Evolutionary conservation across 2,888 invertebrate genomes (phyloP), one percentile per base, ranked within the genome.

Genomic region (Halocaridina rubra): DNA sequence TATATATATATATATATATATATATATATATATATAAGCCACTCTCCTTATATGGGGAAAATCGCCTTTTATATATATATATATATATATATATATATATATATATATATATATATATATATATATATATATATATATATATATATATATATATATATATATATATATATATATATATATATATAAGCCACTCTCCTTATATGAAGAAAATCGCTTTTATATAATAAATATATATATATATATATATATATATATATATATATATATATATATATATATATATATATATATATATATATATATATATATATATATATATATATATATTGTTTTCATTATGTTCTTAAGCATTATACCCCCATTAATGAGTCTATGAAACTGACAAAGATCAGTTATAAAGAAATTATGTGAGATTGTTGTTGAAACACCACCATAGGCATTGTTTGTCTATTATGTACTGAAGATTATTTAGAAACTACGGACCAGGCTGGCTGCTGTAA

Each of bases 261-360:
- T 61, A 19, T 61, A 8, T 61, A 61, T 61, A 19, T 61, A 61
- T 61, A 61, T 61, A 61, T 61, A 61, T 61, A 61, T 61, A 61
- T 61, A 22, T 61, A 61, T 61, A 61, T 61, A 30, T 72, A 72
- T 29, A 72, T 10, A 30, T 72, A 29, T 64, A 77, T 69, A 82
- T 76, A 4, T 75, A 71, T 57, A 59, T n/a, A 22, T 75, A 57
- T 29, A 24, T 22, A 16, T 10, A 22, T 85, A 10, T 72, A 78
- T 69, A 13, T 39, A 13, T 39, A 13, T 39, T 8, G 8, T 39
- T 39, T 39, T 8, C 13, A 8, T 39, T 39, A 27, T 86, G 30
- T 32, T 27, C 46, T 67, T 64, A 67, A 32, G 53, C 16, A 22
- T n/a, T n/a, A n/a, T n/a, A n/a, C n/a, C n/a, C n/a, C n/a, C n/a